phyloP scores from a whole-genome alignment of 2,888 invertebrate genomes.

The Conops quadrifasciatus region DNA sequence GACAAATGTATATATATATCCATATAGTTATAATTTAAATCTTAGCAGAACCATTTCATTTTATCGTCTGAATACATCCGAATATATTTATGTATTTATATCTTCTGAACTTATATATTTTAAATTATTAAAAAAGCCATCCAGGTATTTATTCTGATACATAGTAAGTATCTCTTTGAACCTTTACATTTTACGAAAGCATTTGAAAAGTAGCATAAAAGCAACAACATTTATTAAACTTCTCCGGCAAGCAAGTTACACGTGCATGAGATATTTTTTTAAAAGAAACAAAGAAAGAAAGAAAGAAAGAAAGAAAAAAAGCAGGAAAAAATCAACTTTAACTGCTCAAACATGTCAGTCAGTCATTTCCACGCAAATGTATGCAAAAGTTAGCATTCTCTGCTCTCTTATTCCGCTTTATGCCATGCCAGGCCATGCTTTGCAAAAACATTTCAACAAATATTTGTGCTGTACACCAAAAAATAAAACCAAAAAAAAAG shows the following conservation, averaged over 20 bases:
- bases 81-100: too few relatives aligned
- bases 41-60: too few relatives aligned
- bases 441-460: conserved; percentile 30
- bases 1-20: too few relatives aligned
- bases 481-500: background rate
- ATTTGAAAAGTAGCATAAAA: background rate
- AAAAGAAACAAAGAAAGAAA: conserved; percentile 2
- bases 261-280: conserved; percentile 20
- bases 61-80: too few relatives aligned
- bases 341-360: conserved; percentile 21
- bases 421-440: background rate
- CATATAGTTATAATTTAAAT: too few relatives aligned
- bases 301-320: background rate
- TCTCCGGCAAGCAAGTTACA: conserved; percentile 18
- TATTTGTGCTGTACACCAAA: conserved; percentile 25
- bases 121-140: background rate
- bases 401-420: background rate
- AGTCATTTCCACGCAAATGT: conserved; percentile 21
- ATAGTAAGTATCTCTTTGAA: background rate
- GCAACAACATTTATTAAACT: background rate
- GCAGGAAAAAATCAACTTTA: background rate
- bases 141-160: background rate
- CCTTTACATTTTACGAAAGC: background rate
- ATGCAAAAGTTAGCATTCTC: background rate
- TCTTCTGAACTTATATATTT: background rate